Conservation (phyloP, 2,113 vertebrate genomes). For the Lucifuga dentata region DNA sequence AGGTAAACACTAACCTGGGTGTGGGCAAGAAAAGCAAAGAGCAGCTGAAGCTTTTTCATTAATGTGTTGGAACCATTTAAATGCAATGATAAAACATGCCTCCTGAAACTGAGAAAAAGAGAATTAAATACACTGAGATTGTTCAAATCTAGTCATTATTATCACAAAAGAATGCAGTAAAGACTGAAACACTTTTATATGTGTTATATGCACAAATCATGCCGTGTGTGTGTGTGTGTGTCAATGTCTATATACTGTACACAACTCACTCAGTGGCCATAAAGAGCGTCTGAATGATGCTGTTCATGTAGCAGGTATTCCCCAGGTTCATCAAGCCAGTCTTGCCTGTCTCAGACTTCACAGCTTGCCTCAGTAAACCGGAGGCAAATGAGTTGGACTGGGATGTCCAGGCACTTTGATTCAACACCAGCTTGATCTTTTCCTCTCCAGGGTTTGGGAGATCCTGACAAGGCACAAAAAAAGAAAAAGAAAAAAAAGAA, state of each 20-base stretch:
- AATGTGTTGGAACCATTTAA: conserved; percentile 90
- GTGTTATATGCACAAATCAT: too few species aligned
- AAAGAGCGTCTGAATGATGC: conserved; percentile 97
- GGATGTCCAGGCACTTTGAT: conserved; percentile 98
- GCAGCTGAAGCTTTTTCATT: conserved; percentile 96
- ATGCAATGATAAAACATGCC: conserved; percentile 92
- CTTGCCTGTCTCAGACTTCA: conserved; percentile 98
- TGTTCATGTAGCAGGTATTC: conserved; percentile 99
- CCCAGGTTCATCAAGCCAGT: conserved; percentile 97
- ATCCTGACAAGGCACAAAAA: conserved; percentile 87
- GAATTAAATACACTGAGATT: not conserved
- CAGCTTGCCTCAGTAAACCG: conserved; percentile 89
- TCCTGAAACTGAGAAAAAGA: conserved; percentile 89
- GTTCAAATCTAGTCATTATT: not conserved
- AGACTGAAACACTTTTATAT: not conserved
- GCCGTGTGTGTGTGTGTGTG: not conserved
- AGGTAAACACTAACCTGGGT: conserved; percentile 87
- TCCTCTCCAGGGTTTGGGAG: conserved; percentile 94
- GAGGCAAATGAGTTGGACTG: conserved; percentile 93
- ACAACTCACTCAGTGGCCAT: conserved; percentile 97
- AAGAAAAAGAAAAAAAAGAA: not conserved
- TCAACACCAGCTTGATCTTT: conserved; percentile 94
- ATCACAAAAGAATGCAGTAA: not conserved
- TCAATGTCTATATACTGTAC: too few species aligned
- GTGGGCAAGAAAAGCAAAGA: conserved; percentile 97